phyloP scores from a whole-genome alignment of 2,888 invertebrate species.

The Agrotis exclamationis region DNA sequence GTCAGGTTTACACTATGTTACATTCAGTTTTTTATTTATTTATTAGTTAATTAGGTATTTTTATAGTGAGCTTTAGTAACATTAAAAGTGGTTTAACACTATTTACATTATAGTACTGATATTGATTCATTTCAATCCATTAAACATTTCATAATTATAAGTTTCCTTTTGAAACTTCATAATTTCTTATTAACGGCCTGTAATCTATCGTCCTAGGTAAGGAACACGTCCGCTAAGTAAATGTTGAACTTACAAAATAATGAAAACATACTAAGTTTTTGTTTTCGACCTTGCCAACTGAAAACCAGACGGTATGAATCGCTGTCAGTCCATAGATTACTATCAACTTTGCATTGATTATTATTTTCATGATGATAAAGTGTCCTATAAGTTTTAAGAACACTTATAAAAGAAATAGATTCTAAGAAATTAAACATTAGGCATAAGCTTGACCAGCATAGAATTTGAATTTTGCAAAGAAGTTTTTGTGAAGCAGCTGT shows the following conservation, averaged over 20 bases:
- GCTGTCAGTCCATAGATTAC: conserved; percentile 24
- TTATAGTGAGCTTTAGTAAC: conserved; percentile 12
- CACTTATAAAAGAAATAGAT: not conserved
- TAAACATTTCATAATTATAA: conserved; percentile 2
- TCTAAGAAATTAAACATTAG: too few species aligned
- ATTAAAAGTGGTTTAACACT: conserved; percentile 19
- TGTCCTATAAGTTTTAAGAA: not conserved
- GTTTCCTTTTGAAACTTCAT: not conserved
- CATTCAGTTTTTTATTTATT: not conserved
- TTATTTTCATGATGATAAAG: too few species aligned
- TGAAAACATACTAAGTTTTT: not conserved
- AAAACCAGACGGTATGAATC: not conserved
- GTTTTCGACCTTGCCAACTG: not conserved
- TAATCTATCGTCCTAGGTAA: not conserved
- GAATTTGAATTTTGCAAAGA: not conserved
- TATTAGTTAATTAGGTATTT: conserved; percentile 1
- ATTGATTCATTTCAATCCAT: conserved; percentile 23
- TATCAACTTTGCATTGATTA: not conserved
- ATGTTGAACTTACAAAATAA: not conserved
- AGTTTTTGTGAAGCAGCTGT: not conserved
- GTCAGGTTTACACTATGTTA: not conserved
- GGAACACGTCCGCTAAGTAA: not conserved
- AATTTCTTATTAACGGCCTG: not conserved
- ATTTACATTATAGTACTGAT: conserved; percentile 8
- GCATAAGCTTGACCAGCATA: not conserved